Conservation (phyloP, 2,113 vertebrate species). For the Poeciliopsis occidentalis region DNA sequence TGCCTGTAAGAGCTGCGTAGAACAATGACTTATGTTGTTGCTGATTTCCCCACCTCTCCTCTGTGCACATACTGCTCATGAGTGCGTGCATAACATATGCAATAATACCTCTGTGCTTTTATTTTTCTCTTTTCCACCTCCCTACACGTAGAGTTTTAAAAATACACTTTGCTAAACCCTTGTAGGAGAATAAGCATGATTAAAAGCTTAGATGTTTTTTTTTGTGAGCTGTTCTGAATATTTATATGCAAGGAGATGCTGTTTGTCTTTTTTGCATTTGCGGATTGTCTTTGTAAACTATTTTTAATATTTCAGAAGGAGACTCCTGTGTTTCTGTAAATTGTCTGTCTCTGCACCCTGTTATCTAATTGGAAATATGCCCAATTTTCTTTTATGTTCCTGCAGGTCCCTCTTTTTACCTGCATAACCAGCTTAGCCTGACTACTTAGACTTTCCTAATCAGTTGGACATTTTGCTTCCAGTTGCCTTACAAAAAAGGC, state of each 20-base stretch:
- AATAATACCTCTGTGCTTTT: background rate
- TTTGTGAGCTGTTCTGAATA: background rate
- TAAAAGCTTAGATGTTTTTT: slow-evolving; percentile 5
- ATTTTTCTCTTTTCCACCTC: background rate
- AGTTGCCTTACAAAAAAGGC: slow-evolving; percentile 10
- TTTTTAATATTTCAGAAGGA: background rate
- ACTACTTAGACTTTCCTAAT: slow-evolving; percentile 24
- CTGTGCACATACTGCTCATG: slow-evolving; percentile 4
- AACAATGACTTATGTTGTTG: slow-evolving; percentile 47
- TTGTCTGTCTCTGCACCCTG: slow-evolving; percentile 4
- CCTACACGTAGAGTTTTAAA: background rate
- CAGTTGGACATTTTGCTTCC: background rate
- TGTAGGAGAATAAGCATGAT: slow-evolving; percentile 1
- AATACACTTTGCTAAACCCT: background rate
- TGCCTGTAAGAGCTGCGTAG: slow-evolving; percentile 29
- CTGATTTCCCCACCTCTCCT: slow-evolving; percentile 19
- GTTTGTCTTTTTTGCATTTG: background rate
- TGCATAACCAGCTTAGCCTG: background rate
- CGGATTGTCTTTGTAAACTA: background rate
- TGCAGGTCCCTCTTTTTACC: slow-evolving; percentile 31
- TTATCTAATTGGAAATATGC: slow-evolving; percentile 38
- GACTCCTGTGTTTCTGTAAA: background rate
- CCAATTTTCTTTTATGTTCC: slow-evolving; percentile 19
- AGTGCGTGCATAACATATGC: background rate
- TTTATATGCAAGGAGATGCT: background rate